These are phyloP conservation scores for Drosophila tani DNA, from an alignment of 1,140 invertebrate genomes.

Conservation along the genomic window DNA sequence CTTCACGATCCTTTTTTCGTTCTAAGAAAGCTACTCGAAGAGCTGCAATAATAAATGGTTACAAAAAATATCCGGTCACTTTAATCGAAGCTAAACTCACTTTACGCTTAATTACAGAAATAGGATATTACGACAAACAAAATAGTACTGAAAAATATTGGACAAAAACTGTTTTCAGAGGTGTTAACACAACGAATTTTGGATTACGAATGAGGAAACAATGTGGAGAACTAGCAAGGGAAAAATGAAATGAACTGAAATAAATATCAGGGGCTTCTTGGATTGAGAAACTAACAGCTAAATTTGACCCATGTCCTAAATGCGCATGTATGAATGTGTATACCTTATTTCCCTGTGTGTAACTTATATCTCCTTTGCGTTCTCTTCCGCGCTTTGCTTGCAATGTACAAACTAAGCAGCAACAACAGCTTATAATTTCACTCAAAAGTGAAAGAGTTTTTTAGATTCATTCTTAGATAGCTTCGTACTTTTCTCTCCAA, in stretches of 20 bases:
- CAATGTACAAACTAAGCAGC: no score
- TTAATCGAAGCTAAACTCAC: background rate
- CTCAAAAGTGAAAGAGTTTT: no score
- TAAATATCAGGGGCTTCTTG: constrained; percentile 7
- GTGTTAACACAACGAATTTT: constrained; percentile 47
- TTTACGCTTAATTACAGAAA: constrained; percentile 17
- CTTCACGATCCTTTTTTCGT: constrained; percentile 12
- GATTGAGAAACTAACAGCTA: no score
- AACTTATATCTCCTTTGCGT: no score
- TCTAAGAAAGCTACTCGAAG: constrained; percentile 13
- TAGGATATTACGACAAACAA: constrained; percentile 30
- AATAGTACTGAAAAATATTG: constrained; percentile 42
- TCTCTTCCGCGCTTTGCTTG: no score
- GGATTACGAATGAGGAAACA: constrained; percentile 15
- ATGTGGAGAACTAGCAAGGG: background rate
- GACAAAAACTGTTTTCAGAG: constrained; percentile 11
- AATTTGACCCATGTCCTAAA: no score
- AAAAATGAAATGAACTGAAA: background rate
- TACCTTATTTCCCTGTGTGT: no score
- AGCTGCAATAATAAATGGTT: background rate
- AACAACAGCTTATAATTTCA: no score
- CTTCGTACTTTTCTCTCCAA: no score
- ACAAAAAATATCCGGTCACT: background rate
- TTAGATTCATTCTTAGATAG: no score
- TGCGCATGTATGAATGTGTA: no score